Percentiles rank a stretch among this genome's conserved stretches.
phyloP scores from a whole-genome alignment of 2,888 invertebrate genomes.

The Cataglyphis rosenhaueri region DNA sequence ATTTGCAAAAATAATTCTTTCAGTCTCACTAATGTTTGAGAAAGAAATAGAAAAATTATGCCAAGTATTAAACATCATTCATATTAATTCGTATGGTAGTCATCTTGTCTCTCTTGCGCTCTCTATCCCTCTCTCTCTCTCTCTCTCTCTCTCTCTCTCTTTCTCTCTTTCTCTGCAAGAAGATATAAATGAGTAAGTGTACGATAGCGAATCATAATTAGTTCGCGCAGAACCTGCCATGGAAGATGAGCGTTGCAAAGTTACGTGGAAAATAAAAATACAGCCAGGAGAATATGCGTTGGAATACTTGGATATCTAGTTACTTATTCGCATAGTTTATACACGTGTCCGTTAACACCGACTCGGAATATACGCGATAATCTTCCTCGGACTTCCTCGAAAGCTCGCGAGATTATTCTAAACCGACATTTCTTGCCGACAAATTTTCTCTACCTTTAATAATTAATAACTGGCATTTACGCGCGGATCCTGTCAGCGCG shows the following conservation, averaged over 20 bases:
- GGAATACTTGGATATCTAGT: not conserved
- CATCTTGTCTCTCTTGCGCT: not conserved
- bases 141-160: not conserved
- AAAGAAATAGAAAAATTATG: not conserved
- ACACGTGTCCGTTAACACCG: slow-evolving; percentile 22
- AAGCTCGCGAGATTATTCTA: slow-evolving; percentile 22
- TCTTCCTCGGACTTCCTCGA: slow-evolving; percentile 33
- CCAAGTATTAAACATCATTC: not conserved
- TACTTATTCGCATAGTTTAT: slow-evolving; percentile 60
- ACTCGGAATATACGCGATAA: slow-evolving; percentile 57
- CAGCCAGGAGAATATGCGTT: not conserved
- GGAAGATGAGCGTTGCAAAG: not conserved
- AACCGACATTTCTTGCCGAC: not conserved
- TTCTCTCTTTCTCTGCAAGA: not conserved
- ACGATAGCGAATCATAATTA: slow-evolving; percentile 18
- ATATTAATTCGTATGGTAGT: not conserved
- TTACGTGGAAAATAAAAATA: slow-evolving; percentile 12
- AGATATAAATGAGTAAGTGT: not conserved
- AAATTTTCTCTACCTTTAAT: slow-evolving; percentile 48
- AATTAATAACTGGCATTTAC: slow-evolving; percentile 42
- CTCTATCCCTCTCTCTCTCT: not conserved
- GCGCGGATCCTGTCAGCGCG: slow-evolving; percentile 20
- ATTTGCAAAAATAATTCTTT: not conserved
- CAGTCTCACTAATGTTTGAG: not conserved
- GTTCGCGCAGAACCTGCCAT: not conserved